A percentile compares a stretch with the other conserved stretches of the same genome.
phyloP scores from a whole-genome alignment of 2,888 invertebrate genomes.

The Slavum lentiscoides region DNA sequence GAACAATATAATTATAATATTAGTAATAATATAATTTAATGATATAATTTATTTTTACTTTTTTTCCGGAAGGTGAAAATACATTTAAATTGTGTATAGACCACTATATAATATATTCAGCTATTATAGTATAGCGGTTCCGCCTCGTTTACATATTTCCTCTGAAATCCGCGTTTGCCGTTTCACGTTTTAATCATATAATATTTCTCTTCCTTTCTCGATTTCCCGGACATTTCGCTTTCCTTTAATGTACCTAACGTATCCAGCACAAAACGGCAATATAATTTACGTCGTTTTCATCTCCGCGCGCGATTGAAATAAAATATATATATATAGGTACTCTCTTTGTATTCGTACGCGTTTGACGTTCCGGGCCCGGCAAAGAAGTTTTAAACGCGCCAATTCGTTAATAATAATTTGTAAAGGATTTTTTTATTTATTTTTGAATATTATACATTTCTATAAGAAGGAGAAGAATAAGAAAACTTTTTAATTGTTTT shows the following conservation, averaged over 20 bases:
- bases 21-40: neutral
- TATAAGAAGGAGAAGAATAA: no score
- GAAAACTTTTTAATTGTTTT: no score
- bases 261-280: neutral
- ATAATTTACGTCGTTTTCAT: neutral
- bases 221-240: neutral
- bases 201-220: conserved; percentile 18
- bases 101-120: neutral
- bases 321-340: neutral
- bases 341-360: neutral
- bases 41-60: neutral
- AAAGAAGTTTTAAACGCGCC: neutral
- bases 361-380: neutral
- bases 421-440: no score
- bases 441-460: no score
- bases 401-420: neutral
- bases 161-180: neutral
- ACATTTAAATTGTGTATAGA: neutral
- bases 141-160: conserved; percentile 27
- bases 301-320: neutral
- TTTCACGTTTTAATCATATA: neutral
- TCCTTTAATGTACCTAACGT: neutral
- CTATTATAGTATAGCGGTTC: conserved; percentile 5
- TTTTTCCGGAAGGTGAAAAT: neutral
- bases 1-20: neutral